These are phyloP conservation scores for Rhopalosiphum padi DNA, from an alignment of 1,140 invertebrate species.

Conservation along the genomic window DNA sequence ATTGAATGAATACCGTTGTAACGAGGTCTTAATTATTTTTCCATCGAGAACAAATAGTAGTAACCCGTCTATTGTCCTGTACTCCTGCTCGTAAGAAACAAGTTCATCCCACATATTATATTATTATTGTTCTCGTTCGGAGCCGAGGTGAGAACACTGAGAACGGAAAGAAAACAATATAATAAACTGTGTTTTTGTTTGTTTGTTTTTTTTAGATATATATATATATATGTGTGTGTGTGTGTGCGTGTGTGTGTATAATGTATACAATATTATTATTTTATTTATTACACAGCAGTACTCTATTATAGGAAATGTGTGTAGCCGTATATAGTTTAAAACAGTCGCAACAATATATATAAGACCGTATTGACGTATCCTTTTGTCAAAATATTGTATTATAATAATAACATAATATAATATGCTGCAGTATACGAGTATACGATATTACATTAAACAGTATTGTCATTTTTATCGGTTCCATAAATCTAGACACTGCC, in stretches of 20 bases:
- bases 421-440: neutral
- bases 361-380: constrained; percentile 7
- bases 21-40: constrained; percentile 13
- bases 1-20: neutral
- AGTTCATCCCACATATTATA: constrained; percentile 10
- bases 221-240: too few species aligned
- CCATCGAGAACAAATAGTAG: neutral
- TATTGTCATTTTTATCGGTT: neutral
- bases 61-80: neutral
- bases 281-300: neutral
- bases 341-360: neutral
- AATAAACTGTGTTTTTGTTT: neutral
- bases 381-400: neutral
- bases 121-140: neutral
- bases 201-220: neutral
- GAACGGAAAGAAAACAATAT: neutral
- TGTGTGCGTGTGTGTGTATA: too few species aligned
- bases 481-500: neutral
- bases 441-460: neutral
- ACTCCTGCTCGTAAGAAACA: neutral
- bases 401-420: neutral
- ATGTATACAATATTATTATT: neutral
- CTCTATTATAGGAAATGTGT: neutral
- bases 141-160: neutral
- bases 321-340: neutral